Percentiles rank a stretch among this genome's conserved stretches.
These are phyloP conservation scores for Loripinus fragilis DNA, from an alignment of 2,888 invertebrate genomes.

Conservation along the genomic window DNA sequence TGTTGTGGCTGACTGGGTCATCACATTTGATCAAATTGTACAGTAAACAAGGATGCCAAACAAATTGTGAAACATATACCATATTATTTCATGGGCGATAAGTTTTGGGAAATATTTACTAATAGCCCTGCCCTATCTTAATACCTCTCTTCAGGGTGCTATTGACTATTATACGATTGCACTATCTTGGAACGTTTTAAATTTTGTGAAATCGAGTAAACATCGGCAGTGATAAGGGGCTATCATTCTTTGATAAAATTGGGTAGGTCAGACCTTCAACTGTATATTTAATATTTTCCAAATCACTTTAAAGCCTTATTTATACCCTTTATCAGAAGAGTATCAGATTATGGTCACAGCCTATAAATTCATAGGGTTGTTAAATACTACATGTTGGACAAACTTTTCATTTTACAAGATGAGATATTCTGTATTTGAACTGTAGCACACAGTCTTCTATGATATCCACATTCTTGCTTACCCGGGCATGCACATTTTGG, in stretches of 20 bases:
- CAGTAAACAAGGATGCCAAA: no score
- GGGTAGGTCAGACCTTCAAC: neutral
- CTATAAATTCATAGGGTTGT: no score
- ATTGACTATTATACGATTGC: neutral
- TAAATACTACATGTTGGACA: no score
- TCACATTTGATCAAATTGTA: no score
- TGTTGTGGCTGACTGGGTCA: no score
- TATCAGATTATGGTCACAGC: no score
- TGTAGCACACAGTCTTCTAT: no score
- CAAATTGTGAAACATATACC: neutral
- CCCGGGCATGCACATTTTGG: no score
- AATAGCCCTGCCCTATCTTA: constrained; percentile 15
- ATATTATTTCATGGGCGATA: neutral
- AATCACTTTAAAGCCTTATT: neutral
- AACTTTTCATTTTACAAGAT: no score
- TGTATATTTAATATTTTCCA: neutral
- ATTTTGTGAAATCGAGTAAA: constrained; percentile 11
- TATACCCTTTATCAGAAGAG: no score
- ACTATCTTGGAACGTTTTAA: neutral
- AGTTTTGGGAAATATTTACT: neutral
- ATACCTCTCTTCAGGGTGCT: constrained; percentile 3
- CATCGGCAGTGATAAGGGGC: neutral
- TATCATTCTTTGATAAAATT: constrained; percentile 3
- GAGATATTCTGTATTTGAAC: no score
- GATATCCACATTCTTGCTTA: no score